Conservation (phyloP, 2,888 invertebrate genomes). For the Ptychoptera contaminata region DNA sequence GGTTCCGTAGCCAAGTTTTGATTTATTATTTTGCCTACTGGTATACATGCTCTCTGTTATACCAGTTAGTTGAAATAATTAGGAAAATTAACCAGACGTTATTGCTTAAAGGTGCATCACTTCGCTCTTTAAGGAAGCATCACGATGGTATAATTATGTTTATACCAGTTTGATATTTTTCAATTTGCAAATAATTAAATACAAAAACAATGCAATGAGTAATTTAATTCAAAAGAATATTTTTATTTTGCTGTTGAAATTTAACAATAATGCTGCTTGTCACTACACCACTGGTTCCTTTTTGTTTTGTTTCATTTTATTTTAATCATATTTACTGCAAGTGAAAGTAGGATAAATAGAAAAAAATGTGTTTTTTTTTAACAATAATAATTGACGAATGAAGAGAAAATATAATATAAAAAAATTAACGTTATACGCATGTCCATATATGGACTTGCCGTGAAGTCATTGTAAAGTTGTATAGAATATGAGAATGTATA, state of each 20-base stretch:
- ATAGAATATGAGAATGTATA: background rate
- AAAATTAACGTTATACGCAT: background rate
- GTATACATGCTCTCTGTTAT: no score
- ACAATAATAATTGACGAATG: background rate
- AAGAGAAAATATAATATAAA: background rate
- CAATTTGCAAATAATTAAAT: no score
- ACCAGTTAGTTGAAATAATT: no score
- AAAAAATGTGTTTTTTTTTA: background rate
- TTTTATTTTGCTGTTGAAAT: background rate
- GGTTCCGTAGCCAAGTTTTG: no score
- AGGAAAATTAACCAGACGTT: no score
- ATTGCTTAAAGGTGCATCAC: no score
- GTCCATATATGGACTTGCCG: slow-evolving; percentile 3
- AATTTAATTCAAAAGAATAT: no score
- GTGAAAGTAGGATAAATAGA: background rate
- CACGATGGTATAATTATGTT: no score
- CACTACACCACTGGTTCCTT: background rate
- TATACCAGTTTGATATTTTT: no score
- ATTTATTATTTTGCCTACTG: no score
- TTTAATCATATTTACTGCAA: background rate
- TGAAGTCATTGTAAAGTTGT: background rate
- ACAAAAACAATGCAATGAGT: no score
- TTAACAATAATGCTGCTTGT: background rate
- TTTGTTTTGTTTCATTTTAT: background rate
- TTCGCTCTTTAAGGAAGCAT: no score